Evolutionary conservation across 2,888 invertebrate genomes (phyloP).

Genomic region (Steinernema carpocapsae): DNA sequence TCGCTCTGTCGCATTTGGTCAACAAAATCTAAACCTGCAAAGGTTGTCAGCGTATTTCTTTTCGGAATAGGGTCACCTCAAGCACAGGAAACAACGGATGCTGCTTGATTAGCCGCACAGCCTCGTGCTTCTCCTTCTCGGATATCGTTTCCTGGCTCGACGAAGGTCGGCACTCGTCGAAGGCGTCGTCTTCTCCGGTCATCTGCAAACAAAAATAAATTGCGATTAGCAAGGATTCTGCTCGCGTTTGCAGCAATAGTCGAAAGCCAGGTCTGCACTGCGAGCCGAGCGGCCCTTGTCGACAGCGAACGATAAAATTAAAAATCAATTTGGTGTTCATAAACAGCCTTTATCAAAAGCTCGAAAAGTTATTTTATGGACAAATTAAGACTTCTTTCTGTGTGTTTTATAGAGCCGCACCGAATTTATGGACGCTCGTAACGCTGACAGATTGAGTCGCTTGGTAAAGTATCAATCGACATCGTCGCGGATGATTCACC

Average conservation of each 20-base stretch:
- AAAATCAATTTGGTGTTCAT: slow-evolving; percentile 30
- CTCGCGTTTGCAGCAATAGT: neutral
- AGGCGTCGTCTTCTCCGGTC: slow-evolving; percentile 7
- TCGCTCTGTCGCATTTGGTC: slow-evolving; percentile 14
- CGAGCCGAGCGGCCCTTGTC: slow-evolving; percentile 25
- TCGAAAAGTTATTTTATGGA: slow-evolving; percentile 33
- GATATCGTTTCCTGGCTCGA: neutral
- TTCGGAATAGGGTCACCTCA: neutral
- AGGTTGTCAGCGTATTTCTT: slow-evolving; percentile 16
- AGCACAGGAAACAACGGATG: slow-evolving; percentile 18
- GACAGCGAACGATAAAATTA: slow-evolving; percentile 30
- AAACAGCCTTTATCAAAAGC: slow-evolving; percentile 32
- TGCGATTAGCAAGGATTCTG: no score
- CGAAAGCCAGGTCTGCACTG: neutral
- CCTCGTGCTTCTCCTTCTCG: neutral
- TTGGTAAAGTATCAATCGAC: neutral
- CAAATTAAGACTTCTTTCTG: slow-evolving; percentile 33
- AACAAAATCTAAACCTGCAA: slow-evolving; percentile 7
- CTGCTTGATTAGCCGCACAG: neutral
- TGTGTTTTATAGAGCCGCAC: slow-evolving; percentile 33
- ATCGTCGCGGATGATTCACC: neutral
- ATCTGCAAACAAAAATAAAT: neutral
- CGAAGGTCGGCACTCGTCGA: slow-evolving; percentile 9
- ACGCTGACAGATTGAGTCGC: slow-evolving; percentile 32
- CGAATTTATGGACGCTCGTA: slow-evolving; percentile 31